Evolutionary conservation across 2,113 vertebrate species (phyloP).

Genomic region (Dicaeum eximium): DNA sequence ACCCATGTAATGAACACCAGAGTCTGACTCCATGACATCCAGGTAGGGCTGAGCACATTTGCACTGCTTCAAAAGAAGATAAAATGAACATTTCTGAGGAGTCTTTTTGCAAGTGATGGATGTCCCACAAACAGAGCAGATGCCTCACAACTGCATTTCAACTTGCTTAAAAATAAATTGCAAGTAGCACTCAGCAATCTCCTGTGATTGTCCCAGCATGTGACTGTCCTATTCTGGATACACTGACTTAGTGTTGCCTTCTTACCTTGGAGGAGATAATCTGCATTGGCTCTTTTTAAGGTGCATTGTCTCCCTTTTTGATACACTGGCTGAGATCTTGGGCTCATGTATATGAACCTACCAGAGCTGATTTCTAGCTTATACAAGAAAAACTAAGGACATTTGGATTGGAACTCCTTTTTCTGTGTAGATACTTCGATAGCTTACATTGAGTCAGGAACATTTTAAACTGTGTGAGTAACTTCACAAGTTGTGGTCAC

Average conservation of each 20-base stretch:
- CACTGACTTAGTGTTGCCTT: neutral
- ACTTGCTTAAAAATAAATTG: neutral
- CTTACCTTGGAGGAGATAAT: neutral
- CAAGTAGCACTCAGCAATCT: neutral
- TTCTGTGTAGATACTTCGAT: neutral
- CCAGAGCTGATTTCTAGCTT: neutral
- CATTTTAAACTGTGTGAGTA: neutral
- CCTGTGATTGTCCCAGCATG: neutral
- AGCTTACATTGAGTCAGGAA: neutral
- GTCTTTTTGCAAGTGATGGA: neutral
- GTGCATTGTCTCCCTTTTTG: neutral
- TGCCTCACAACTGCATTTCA: neutral
- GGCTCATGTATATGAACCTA: neutral
- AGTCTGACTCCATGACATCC: neutral
- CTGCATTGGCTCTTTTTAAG: neutral
- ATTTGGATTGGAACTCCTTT: neutral
- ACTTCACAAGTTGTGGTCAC: neutral
- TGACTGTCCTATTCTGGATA: neutral
- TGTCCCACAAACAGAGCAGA: neutral
- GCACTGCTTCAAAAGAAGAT: neutral
- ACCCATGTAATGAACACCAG: neutral
- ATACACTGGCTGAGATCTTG: neutral
- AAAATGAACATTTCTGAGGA: neutral
- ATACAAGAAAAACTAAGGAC: neutral
- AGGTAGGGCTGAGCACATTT: neutral